Evolutionary conservation across 2,888 invertebrate species (phyloP), one percentile per base, ranked within the genome.

Genomic region (Oxystoma pomonae): DNA sequence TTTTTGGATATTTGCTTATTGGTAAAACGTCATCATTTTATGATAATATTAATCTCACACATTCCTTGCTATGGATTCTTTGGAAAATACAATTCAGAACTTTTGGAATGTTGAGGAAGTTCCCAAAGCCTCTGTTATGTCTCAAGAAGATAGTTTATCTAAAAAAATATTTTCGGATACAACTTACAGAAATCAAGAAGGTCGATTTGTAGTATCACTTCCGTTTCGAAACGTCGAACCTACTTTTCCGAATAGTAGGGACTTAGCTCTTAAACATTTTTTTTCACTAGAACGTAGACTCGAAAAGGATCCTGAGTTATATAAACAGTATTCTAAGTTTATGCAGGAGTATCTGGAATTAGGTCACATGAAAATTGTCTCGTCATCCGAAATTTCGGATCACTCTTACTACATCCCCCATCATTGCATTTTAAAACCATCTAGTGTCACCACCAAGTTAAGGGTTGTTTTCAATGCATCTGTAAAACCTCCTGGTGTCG

Each of bases 61-160:
- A 7, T 35, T 35, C 12, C 35, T 35, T 7, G 35, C 35, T 35
- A 35, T 35, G 35, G 35, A 35, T 35, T 35, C 35, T 35, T 35
- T 35, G 35, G 35, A 35, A 35, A 35, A 35, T 35, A 35, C 35
- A 35, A 35, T 35, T 35, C 16, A 53, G 19, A 53, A 53, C 49
- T 65, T 65, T 49, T 62, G 58, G 62, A 52, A 63, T 52, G n/a
- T 63, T 9, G 65, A 65, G 50, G 21, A 53, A 17, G 52, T 64
- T 22, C 61, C 64, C 2, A 1, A 50, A 16, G 58, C 52, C 22
- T 12, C n/a, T 5, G 16, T 21, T 2, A 12, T 55, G n/a, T 58
- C 57, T 57, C 52, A 49, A 21, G 67, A 61, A 18, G 65, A 67
- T 35, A 18, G 22, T 20, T 21, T 58, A 16, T 59, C 61, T 59